These are phyloP conservation scores for Caenorhabditis uteleia DNA, from an alignment of 2,888 invertebrate genomes.

Conservation along the genomic window DNA sequence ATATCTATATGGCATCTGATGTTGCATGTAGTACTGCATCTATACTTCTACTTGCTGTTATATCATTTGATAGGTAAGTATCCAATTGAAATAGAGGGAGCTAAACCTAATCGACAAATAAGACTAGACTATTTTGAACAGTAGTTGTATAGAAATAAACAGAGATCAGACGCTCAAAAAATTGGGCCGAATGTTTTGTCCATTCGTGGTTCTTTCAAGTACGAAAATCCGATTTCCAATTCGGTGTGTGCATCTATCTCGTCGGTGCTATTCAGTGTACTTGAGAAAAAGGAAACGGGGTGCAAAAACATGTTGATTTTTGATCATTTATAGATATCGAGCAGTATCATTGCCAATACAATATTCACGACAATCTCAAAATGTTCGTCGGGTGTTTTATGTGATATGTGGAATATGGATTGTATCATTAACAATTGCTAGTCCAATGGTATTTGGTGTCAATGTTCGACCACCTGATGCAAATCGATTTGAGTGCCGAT, in stretches of 20 bases:
- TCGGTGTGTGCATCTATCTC: too few relatives aligned
- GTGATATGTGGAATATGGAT: conserved; percentile 95
- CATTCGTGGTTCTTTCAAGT: too few relatives aligned
- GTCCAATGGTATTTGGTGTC: conserved; percentile 87
- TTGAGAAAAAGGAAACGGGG: too few relatives aligned
- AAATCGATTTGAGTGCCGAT: conserved; percentile 70
- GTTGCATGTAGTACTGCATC: conserved; percentile 74
- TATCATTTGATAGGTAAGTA: conserved; percentile 72
- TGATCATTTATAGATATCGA: conserved; percentile 80
- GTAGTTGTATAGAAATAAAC: neutral
- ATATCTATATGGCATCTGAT: conserved; percentile 73
- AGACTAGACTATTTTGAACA: neutral
- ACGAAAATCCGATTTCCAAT: too few relatives aligned
- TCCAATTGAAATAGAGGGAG: too few relatives aligned
- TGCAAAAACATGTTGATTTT: too few relatives aligned
- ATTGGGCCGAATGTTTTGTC: neutral
- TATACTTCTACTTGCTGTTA: conserved; percentile 73
- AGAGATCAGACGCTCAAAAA: neutral
- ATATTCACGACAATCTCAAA: conserved; percentile 97
- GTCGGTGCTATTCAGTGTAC: too few relatives aligned
- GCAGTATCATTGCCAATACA: conserved; percentile 98
- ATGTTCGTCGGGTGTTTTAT: conserved; percentile 84
- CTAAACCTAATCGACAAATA: neutral
- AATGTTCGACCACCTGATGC: conserved; percentile 63
- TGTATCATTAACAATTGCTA: conserved; percentile 91